Conservation (phyloP, 2,113 vertebrate genomes). For the Leuciscus idus region DNA sequence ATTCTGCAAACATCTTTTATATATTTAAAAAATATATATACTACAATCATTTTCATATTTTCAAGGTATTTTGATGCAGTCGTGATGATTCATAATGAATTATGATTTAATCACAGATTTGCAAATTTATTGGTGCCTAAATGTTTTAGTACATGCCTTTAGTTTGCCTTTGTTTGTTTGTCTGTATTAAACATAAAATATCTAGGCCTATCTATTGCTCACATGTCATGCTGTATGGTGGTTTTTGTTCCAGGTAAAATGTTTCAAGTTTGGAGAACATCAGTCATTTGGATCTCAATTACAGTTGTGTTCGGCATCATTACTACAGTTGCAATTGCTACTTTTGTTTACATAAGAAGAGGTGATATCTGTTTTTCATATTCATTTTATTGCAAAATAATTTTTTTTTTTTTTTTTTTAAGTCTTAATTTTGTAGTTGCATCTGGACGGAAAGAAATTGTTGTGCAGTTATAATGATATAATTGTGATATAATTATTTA, state of each 20-base stretch:
- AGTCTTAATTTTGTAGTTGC: background rate
- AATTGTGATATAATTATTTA: background rate
- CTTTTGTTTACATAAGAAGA: conserved; percentile 12
- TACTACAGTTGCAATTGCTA: conserved; percentile 8
- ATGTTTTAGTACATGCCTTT: background rate
- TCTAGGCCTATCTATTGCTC: too few relatives aligned
- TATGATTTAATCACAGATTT: background rate
- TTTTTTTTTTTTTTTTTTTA: background rate
- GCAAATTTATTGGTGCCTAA: background rate
- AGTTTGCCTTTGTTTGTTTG: background rate
- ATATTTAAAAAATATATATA: too few relatives aligned
- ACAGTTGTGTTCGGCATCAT: background rate
- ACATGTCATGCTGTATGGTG: too few relatives aligned
- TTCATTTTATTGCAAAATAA: background rate
- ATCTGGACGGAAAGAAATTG: background rate
- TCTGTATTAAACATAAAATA: background rate
- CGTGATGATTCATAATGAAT: background rate
- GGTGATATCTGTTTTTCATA: background rate
- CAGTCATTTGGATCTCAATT: conserved; percentile 3
- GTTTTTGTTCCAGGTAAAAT: background rate
- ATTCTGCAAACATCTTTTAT: too few relatives aligned
- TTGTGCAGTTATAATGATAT: background rate
- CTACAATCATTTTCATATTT: background rate
- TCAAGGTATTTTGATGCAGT: background rate
- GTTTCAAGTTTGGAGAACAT: conserved; percentile 8